These are phyloP conservation scores for Drosophila tropicalis DNA, from an alignment of 1,140 invertebrate genomes.

Conservation along the genomic window DNA sequence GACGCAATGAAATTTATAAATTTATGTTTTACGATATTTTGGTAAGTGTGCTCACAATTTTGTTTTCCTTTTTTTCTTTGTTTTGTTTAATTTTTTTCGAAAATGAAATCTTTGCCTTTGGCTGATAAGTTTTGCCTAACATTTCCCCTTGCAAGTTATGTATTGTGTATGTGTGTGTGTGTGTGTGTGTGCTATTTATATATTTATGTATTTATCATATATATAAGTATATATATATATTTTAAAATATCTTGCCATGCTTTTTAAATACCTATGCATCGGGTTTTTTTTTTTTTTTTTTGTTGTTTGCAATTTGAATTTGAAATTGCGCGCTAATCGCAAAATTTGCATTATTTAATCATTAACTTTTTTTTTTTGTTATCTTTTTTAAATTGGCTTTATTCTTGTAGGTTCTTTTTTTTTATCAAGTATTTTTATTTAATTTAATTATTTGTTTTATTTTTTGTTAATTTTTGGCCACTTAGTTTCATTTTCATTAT, in stretches of 20 bases:
- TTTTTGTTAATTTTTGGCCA: slow-evolving; percentile 59
- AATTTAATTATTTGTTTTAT: slow-evolving; percentile 19
- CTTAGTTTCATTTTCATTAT: slow-evolving; percentile 61
- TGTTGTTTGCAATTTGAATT: background rate
- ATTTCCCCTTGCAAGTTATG: background rate
- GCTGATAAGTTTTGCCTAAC: slow-evolving; percentile 2
- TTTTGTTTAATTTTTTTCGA: slow-evolving; percentile 24
- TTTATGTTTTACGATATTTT: background rate
- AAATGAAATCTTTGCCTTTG: slow-evolving; percentile 2
- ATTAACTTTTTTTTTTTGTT: background rate
- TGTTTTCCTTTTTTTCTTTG: slow-evolving; percentile 6
- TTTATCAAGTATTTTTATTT: background rate
- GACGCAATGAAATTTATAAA: slow-evolving; percentile 14
- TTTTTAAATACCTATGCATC: background rate
- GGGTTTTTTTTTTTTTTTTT: background rate
- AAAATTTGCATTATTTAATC: background rate
- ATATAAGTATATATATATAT: background rate
- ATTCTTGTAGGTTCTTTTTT: slow-evolving; percentile 20
- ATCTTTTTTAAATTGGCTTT: slow-evolving; percentile 10
- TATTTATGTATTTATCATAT: slow-evolving; percentile 15
- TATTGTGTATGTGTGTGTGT: slow-evolving; percentile 6
- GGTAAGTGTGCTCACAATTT: background rate
- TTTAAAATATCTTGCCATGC: slow-evolving; percentile 18
- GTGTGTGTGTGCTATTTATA: slow-evolving; percentile 18
- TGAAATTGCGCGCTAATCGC: slow-evolving; percentile 18